phyloP scores from a whole-genome alignment of 2,888 invertebrate species.

The Trichopria drosophilae region DNA sequence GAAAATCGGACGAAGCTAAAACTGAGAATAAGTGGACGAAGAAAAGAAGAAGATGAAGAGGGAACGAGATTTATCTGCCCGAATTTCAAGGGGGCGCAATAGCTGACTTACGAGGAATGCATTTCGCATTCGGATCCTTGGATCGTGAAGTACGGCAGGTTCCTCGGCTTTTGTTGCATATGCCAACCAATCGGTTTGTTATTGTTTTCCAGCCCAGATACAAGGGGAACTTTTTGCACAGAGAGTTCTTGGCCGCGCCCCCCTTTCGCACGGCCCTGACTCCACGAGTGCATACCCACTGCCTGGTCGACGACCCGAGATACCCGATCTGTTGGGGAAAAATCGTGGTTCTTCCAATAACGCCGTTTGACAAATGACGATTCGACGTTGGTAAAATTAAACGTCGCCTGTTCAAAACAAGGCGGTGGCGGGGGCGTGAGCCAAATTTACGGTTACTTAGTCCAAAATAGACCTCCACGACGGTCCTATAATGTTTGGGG shows the following conservation, averaged over 20 bases:
- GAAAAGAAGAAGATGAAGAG: constrained; percentile 35
- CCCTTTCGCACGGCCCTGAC: constrained; percentile 23
- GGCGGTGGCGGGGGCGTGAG: no score
- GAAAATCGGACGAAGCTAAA: constrained; percentile 29
- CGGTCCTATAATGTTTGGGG: no score
- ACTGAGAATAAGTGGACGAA: constrained; percentile 26
- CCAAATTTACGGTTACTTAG: no score
- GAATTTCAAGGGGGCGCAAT: constrained; percentile 41
- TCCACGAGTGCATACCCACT: neutral
- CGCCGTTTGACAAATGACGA: no score
- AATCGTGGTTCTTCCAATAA: no score
- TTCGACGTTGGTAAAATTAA: no score
- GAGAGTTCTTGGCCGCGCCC: constrained; percentile 5
- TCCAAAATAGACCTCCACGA: no score
- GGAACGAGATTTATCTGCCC: constrained; percentile 55
- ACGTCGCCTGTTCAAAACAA: no score
- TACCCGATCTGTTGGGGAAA: no score
- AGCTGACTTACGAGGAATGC: constrained; percentile 51
- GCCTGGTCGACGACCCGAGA: constrained; percentile 27
- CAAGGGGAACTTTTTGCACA: constrained; percentile 18
- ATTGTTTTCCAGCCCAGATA: constrained; percentile 42
- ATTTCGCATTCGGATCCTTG: constrained; percentile 56
- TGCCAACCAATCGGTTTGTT: constrained; percentile 45
- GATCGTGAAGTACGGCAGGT: constrained; percentile 47
- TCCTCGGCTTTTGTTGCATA: constrained; percentile 33